Conservation (phyloP, 2,797 vertebrate species). For the Helarctos malayanus region DNA sequence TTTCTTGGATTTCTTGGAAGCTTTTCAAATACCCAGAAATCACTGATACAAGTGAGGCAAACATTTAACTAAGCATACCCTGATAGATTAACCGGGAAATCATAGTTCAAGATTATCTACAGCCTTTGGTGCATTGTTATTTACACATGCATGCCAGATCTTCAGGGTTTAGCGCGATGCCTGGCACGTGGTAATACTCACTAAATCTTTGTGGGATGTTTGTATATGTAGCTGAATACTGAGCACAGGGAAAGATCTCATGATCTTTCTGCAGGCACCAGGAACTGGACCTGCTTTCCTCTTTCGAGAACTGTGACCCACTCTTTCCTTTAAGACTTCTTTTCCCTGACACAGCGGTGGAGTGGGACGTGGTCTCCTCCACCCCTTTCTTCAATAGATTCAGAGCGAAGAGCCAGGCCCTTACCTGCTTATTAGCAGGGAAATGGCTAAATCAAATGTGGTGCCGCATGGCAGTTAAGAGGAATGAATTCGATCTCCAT, state of each 20-base stretch:
- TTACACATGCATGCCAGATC: not conserved
- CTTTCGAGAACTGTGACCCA: not conserved
- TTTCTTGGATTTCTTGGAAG: conserved; percentile 25
- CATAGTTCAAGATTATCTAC: not conserved
- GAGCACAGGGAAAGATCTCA: not conserved
- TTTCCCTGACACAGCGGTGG: not conserved
- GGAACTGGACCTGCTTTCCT: not conserved
- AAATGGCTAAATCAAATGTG: conserved; percentile 42
- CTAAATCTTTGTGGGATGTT: not conserved
- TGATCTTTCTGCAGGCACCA: not conserved
- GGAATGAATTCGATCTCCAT: not conserved
- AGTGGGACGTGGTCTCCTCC: not conserved
- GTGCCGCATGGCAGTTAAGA: not conserved
- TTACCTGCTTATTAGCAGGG: not conserved
- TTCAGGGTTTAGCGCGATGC: not conserved
- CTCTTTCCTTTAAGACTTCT: not conserved
- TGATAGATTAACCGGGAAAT: not conserved
- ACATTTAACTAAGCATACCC: not conserved
- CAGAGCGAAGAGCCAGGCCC: not conserved
- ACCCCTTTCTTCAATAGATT: not conserved
- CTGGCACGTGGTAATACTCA: not conserved
- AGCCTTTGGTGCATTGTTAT: not conserved
- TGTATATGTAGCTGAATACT: not conserved
- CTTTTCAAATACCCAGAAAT: conserved; percentile 13
- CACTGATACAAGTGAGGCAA: not conserved